These are phyloP conservation scores for Neocloeon triangulifer DNA, from an alignment of 1,140 invertebrate species.

Conservation along the genomic window DNA sequence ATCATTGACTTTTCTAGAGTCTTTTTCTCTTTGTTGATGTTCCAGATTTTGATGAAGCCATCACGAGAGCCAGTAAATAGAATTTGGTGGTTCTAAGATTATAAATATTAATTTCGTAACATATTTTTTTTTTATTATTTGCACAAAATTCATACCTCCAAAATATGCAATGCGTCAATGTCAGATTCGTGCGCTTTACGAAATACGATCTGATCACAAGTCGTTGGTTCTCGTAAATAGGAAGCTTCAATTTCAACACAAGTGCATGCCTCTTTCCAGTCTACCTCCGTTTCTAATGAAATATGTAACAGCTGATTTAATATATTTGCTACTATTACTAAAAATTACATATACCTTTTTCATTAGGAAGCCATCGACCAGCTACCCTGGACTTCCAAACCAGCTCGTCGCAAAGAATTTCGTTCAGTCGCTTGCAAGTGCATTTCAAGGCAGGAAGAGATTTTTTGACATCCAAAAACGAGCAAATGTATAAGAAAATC, in stretches of 20 bases:
- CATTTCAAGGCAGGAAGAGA: constrained; percentile 14
- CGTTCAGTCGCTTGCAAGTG: constrained; percentile 17
- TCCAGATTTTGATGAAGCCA: too few species aligned
- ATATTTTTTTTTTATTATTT: too few species aligned
- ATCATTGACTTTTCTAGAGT: too few species aligned
- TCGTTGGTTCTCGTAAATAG: too few species aligned
- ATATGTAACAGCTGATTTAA: too few species aligned
- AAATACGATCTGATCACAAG: too few species aligned
- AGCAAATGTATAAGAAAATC: constrained; percentile 15
- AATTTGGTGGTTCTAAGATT: too few species aligned
- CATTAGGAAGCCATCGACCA: constrained; percentile 15
- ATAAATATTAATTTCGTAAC: too few species aligned
- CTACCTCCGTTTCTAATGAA: constrained; percentile 12
- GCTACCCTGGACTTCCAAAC: constrained; percentile 18
- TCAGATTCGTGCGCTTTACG: background rate
- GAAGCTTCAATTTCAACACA: constrained; percentile 14
- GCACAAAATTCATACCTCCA: background rate
- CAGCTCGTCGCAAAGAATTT: constrained; percentile 17
- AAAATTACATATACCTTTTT: constrained; percentile 11
- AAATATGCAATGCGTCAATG: background rate
- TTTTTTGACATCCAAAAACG: constrained; percentile 17
- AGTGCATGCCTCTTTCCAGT: constrained; percentile 18
- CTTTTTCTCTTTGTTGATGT: too few species aligned
- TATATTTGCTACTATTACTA: constrained; percentile 14
- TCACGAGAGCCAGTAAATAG: too few species aligned